Evolutionary conservation across 2,888 invertebrate genomes (phyloP).

Genomic region (Drosophila subquinaria): DNA sequence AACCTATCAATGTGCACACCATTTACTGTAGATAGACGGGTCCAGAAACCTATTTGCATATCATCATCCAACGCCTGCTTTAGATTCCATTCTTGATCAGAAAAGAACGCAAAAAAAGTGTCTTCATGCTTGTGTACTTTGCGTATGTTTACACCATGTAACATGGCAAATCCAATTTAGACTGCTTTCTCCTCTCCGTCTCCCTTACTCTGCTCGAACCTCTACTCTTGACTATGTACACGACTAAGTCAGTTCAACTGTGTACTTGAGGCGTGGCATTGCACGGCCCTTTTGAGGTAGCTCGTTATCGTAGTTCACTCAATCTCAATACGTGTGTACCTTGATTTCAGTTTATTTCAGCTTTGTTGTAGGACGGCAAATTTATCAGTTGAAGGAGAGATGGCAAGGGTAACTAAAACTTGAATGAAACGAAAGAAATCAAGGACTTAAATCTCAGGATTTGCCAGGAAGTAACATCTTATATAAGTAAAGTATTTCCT

Average conservation of each 20-base stretch:
- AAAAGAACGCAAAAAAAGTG: slow-evolving; percentile 15
- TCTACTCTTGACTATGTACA: neutral
- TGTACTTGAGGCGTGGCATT: slow-evolving; percentile 38
- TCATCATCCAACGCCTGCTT: slow-evolving; percentile 36
- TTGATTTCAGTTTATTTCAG: slow-evolving; percentile 30
- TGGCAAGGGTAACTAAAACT: neutral
- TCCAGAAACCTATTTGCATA: slow-evolving; percentile 66
- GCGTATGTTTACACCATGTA: slow-evolving; percentile 67
- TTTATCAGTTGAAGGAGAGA: slow-evolving; percentile 17
- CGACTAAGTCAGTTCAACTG: neutral
- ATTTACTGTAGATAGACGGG: slow-evolving; percentile 4
- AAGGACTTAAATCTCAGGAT: neutral
- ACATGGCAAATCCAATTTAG: slow-evolving; percentile 76
- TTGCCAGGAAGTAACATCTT: neutral
- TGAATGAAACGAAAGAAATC: slow-evolving; percentile 11
- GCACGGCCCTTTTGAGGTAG: slow-evolving; percentile 26
- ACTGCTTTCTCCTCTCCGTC: neutral
- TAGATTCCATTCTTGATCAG: slow-evolving; percentile 1
- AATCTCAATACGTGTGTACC: slow-evolving; percentile 24
- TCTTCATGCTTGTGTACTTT: slow-evolving; percentile 47
- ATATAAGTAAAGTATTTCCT: neutral
- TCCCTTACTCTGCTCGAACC: too few relatives aligned
- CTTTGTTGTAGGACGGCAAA: slow-evolving; percentile 24
- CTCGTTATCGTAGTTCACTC: slow-evolving; percentile 36
- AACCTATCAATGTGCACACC: slow-evolving; percentile 29